Evolutionary conservation across 1,140 invertebrate genomes (phyloP).

Genomic region (Megalonaias nervosa): DNA sequence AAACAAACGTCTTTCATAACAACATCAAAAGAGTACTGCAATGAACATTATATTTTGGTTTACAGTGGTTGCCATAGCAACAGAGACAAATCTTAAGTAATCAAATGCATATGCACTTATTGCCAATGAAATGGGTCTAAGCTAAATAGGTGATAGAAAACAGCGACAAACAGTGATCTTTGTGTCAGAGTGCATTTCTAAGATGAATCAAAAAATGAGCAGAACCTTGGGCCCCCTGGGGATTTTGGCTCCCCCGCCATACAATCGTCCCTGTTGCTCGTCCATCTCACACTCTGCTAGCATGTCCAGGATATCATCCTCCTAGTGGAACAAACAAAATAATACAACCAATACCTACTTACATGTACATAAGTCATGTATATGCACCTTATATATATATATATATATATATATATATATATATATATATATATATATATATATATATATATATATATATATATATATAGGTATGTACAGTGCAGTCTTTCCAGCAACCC

Average conservation of each 20-base stretch:
- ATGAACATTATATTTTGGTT: background rate
- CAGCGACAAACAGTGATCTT: no score
- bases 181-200: background rate
- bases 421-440: no score
- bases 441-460: no score
- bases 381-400: no score
- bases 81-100: background rate
- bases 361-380: no score
- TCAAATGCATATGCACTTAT: no score
- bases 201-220: background rate
- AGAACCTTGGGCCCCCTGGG: slow-evolving; percentile 60
- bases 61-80: background rate
- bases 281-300: slow-evolving; percentile 68
- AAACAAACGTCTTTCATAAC: no score
- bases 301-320: slow-evolving; percentile 68
- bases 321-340: slow-evolving; percentile 44
- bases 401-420: no score
- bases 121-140: background rate
- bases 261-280: slow-evolving; percentile 54
- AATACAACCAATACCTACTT: no score
- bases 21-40: background rate
- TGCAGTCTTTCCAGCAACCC: no score
- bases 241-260: slow-evolving; percentile 32
- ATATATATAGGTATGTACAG: no score
- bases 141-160: no score